phyloP scores from a whole-genome alignment of 2,113 vertebrate species.

The Dissostichus mawsoni region DNA sequence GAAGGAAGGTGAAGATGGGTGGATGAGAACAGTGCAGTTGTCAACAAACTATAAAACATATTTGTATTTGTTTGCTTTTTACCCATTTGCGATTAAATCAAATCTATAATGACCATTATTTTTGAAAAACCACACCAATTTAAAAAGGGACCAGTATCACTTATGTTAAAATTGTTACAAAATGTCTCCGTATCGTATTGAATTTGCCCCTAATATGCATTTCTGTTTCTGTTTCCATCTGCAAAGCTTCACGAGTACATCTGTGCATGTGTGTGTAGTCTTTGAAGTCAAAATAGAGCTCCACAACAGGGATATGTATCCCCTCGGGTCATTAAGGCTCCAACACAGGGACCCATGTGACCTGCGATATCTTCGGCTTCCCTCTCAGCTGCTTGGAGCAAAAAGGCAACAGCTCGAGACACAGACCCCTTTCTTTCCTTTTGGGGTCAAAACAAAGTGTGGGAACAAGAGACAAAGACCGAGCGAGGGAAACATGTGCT shows the following conservation, averaged over 20 bases:
- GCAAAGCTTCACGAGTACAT: slow-evolving; percentile 20
- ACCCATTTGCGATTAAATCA: too few species aligned
- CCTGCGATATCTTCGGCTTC: slow-evolving; percentile 40
- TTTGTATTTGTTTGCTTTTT: too few species aligned
- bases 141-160: too few species aligned
- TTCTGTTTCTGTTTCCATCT: slow-evolving; percentile 43
- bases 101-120: too few species aligned
- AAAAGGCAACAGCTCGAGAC: slow-evolving; percentile 35
- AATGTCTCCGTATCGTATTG: too few species aligned
- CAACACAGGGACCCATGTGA: slow-evolving; percentile 61
- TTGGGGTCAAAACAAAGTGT: slow-evolving; percentile 57
- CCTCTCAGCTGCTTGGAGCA: slow-evolving; percentile 60
- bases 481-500: slow-evolving; percentile 15
- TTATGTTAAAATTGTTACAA: too few species aligned
- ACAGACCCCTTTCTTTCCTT: slow-evolving; percentile 54
- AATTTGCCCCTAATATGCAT: neutral
- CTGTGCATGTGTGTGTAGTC: slow-evolving; percentile 18
- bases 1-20: slow-evolving; percentile 22
- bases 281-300: slow-evolving; percentile 32
- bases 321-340: slow-evolving; percentile 59
- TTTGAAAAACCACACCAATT: too few species aligned
- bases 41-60: too few species aligned
- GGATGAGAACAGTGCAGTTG: slow-evolving; percentile 16
- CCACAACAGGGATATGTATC: slow-evolving; percentile 66
- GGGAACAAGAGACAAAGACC: slow-evolving; percentile 60